Evolutionary conservation across 1,140 invertebrate species (phyloP).

Genomic region (Coboldia fuscipes): DNA sequence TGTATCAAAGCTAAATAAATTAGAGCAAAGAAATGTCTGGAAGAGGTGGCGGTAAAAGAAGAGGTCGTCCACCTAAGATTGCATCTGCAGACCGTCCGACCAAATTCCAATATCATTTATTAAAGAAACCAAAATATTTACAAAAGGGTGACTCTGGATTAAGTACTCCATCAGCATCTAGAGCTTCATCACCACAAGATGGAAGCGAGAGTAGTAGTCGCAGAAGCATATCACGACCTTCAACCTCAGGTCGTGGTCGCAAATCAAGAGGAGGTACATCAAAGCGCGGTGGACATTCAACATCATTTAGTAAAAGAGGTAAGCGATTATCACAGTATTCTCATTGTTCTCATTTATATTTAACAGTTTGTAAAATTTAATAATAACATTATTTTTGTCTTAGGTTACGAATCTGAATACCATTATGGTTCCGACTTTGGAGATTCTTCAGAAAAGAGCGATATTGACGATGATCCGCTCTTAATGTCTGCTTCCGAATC

Average conservation of each 20-base stretch:
- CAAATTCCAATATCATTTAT: slow-evolving; percentile 66
- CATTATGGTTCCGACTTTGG: slow-evolving; percentile 80
- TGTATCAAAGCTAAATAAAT: too few species aligned
- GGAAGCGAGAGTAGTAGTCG: slow-evolving; percentile 44
- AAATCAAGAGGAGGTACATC: slow-evolving; percentile 25
- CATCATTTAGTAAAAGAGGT: slow-evolving; percentile 31
- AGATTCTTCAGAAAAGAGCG: slow-evolving; percentile 57
- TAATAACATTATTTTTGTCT: slow-evolving; percentile 26
- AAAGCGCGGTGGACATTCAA: slow-evolving; percentile 27
- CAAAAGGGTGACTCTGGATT: slow-evolving; percentile 44
- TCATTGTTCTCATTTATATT: too few species aligned
- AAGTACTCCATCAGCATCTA: slow-evolving; percentile 53
- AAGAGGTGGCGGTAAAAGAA: slow-evolving; percentile 54
- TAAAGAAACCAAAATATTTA: slow-evolving; percentile 83
- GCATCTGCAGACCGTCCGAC: slow-evolving; percentile 58
- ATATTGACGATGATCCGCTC: slow-evolving; percentile 44
- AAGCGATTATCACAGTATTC: too few species aligned
- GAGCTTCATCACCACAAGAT: slow-evolving; percentile 44
- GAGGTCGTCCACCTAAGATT: slow-evolving; percentile 73
- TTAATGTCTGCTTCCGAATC: slow-evolving; percentile 38
- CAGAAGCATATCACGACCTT: slow-evolving; percentile 25
- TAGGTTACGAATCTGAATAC: slow-evolving; percentile 69
- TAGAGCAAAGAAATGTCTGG: slow-evolving; percentile 45
- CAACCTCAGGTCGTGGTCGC: slow-evolving; percentile 24
- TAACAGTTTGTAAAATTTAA: background rate